Base-by-base conservation (phyloP, 1,140 invertebrate species). In the Lepidostoma basale region DNA sequence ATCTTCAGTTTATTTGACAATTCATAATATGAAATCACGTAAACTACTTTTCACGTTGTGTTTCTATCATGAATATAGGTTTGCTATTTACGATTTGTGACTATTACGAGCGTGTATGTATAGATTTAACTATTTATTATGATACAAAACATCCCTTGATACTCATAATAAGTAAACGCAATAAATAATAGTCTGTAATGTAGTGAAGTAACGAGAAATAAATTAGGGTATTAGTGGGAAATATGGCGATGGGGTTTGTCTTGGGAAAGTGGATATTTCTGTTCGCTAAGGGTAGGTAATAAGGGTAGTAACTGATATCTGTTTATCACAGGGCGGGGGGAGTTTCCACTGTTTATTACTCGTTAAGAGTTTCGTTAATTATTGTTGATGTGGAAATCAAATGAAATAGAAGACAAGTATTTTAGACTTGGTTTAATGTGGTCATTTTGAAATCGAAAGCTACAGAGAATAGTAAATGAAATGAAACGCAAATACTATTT, bases 171-270 rank as follows among this genome's bases (percentile, higher is more conserved):
- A 60, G 60, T 72, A 72, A 68, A 68, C 70, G 68, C 62, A 68
- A 72, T 72, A 72, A 72, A 72, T 72, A 72, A 72, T 72, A 68
- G 44, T 25, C 54, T 30, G 62, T 68, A 72, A 72, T 68, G 56
- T 65, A 72, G 66, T 72, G 62, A 72, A 68, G 68, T 72, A 72
- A 72, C 65, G 65, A 65, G 65, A 42, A 65, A 72, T 72, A 72
- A 72, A 72, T 72, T 72, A 72, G 63, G 70, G 60, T 72, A 72
- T 72, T 72, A 68, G 70, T 54, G 39, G 60, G 58, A 72, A 72
- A 72, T 72, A 72, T 72, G 70, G 66, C 60, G 30, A 60, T 60
- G 56, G 36, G 33, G 56, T 39, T 42, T 40, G 22, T 40, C 36
- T 60, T 12, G 28, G 52, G 45, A 22, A 47, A 56, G 52, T 56